A percentile compares a stretch with the other conserved stretches of the same genome.
phyloP scores from a whole-genome alignment of 2,113 vertebrate genomes.

The Dicrurus megarhynchus region DNA sequence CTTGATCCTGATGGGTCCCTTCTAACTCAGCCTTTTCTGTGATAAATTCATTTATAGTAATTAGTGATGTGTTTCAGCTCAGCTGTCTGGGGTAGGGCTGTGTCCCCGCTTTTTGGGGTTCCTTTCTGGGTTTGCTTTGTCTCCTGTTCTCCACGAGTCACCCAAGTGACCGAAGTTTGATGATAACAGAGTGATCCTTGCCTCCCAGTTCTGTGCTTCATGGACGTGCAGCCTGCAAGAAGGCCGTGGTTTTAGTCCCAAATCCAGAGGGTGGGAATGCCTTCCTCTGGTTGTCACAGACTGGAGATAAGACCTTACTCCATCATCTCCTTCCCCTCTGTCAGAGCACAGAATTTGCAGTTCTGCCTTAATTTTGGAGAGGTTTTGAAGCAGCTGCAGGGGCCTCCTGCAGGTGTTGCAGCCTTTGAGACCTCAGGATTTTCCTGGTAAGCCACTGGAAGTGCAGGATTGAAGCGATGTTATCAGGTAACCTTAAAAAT shows the following conservation, averaged over 20 bases:
- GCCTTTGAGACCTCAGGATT: neutral
- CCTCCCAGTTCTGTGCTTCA: neutral
- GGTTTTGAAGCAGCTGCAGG: neutral
- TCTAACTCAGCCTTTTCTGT: neutral
- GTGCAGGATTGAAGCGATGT: rapidly evolving
- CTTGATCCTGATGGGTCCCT: neutral
- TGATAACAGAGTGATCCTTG: neutral
- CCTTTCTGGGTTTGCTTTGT: neutral
- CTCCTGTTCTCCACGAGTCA: rapidly evolving
- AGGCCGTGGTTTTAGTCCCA: rapidly evolving
- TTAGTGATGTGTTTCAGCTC: neutral
- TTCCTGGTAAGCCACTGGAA: neutral
- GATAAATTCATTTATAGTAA: neutral
- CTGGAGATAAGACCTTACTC: neutral
- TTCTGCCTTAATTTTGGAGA: neutral
- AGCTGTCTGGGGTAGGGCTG: neutral
- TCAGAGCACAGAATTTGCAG: neutral
- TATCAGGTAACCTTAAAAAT: neutral
- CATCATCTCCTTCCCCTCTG: neutral
- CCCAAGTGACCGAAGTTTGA: neutral
- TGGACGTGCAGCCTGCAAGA: neutral
- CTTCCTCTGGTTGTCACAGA: rapidly evolving
- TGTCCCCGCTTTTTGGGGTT: neutral
- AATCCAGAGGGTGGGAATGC: rapidly evolving
- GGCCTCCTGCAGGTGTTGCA: neutral